These are phyloP conservation scores for Botrylloides violaceus DNA, from an alignment of 23 tunicate genomes.

Conservation along the genomic window DNA sequence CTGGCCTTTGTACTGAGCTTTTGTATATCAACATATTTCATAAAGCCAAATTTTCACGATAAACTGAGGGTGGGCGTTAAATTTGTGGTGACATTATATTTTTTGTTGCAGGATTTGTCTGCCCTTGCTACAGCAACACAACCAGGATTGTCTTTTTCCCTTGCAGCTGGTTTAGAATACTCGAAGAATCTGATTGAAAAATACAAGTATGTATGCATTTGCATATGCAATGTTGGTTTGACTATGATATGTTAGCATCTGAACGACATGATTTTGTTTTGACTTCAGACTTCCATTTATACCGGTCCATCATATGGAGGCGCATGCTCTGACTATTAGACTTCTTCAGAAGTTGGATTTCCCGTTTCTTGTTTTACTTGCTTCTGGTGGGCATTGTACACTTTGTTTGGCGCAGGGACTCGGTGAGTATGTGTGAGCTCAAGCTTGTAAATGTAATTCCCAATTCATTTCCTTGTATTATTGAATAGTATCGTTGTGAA, in stretches of 20 bases:
- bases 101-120: conserved; percentile 38
- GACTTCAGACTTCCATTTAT: conserved; percentile 76
- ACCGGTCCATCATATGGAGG: conserved; percentile 95
- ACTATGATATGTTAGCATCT: too few relatives aligned
- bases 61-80: too few relatives aligned
- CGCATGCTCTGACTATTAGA: conserved; percentile 69
- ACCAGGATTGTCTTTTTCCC: conserved; percentile 56
- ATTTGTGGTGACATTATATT: not conserved
- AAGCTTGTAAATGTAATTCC: too few relatives aligned
- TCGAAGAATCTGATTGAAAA: conserved; percentile 32
- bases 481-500: not conserved
- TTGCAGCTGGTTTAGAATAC: conserved; percentile 51
- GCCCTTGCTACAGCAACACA: conserved; percentile 88
- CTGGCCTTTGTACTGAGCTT: too few relatives aligned
- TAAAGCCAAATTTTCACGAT: not conserved
- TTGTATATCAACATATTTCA: conserved; percentile 2
- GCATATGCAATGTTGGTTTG: not conserved
- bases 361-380: conserved; percentile 61
- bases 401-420: conserved; percentile 46
- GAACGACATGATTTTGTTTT: too few relatives aligned
- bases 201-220: conserved; percentile 25
- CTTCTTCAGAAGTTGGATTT: conserved; percentile 23
- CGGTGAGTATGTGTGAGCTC: conserved; percentile 55
- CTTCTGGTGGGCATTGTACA: conserved; percentile 77
- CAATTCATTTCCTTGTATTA: not conserved